These are phyloP conservation scores for Corythoichthys haematopterus DNA, from an alignment of 2,113 vertebrate genomes.

Conservation along the genomic window DNA sequence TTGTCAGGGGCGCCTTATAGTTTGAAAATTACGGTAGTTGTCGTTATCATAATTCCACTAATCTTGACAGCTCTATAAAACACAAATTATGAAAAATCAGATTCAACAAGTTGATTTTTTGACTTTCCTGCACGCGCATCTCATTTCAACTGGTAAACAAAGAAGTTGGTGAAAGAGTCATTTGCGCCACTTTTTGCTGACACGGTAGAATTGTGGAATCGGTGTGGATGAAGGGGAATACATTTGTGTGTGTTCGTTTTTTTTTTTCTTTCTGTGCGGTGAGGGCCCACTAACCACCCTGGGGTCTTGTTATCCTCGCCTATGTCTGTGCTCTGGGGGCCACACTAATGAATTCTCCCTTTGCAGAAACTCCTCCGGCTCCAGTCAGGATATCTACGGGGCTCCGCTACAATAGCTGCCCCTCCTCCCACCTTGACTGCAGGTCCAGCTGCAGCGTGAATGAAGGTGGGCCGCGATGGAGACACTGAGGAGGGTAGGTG, in stretches of 20 bases:
- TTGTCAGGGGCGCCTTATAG: too few relatives aligned
- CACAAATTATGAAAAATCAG: background rate
- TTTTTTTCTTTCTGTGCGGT: conserved; percentile 48
- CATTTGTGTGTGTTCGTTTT: conserved; percentile 49
- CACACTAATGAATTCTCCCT: conserved; percentile 69
- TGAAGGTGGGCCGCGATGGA: conserved; percentile 28
- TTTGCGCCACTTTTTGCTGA: conserved; percentile 51
- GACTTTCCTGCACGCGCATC: background rate
- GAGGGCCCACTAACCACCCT: conserved; percentile 66
- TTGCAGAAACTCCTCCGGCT: conserved; percentile 55
- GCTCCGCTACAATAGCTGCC: conserved; percentile 11
- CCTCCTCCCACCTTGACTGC: conserved; percentile 16
- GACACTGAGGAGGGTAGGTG: conserved; percentile 53
- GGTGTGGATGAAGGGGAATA: conserved; percentile 68
- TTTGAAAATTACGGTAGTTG: too few relatives aligned
- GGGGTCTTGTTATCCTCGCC: conserved; percentile 73
- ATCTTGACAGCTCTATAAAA: too few relatives aligned
- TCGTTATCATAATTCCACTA: too few relatives aligned
- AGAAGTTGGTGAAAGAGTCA: conserved; percentile 6
- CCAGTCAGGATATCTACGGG: conserved; percentile 60
- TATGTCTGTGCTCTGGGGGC: conserved; percentile 62
- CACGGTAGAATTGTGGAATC: conserved; percentile 54
- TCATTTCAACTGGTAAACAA: conserved; percentile 23
- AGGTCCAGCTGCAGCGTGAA: conserved; percentile 40
- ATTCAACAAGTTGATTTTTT: background rate